phyloP scores from a whole-genome alignment of 1,140 invertebrate genomes.

The Campodea augens region DNA sequence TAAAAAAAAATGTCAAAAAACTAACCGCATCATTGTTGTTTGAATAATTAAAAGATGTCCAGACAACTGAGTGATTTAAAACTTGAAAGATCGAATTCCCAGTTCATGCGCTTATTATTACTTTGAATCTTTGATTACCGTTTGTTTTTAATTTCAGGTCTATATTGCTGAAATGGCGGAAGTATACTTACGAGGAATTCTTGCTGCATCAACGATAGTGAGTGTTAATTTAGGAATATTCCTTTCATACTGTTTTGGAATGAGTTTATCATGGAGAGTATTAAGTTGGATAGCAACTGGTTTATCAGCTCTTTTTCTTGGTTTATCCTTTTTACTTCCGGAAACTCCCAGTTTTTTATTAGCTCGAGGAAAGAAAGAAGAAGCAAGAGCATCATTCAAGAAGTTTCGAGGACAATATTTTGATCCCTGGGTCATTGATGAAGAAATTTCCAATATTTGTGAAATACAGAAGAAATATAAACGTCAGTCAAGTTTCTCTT shows the following conservation, averaged over 20 bases:
- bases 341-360: background rate
- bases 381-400: background rate
- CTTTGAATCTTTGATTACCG: too few species aligned
- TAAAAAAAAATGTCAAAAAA: too few species aligned
- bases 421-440: background rate
- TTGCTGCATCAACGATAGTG: background rate
- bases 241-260: background rate
- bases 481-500: too few species aligned
- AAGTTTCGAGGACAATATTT: background rate
- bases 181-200: background rate
- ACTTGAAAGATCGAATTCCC: too few species aligned
- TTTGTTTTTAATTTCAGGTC: background rate
- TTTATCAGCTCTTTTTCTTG: background rate
- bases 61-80: too few species aligned
- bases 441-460: too few species aligned
- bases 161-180: background rate
- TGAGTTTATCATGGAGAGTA: background rate
- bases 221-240: background rate
- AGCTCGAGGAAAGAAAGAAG: background rate
- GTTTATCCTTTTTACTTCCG: background rate
- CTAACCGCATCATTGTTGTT: too few species aligned
- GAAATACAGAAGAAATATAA: too few species aligned
- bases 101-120: too few species aligned
- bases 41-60: too few species aligned
- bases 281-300: background rate